Evolutionary conservation across 2,888 invertebrate genomes (phyloP).

Genomic region (Acleris sparsana): DNA sequence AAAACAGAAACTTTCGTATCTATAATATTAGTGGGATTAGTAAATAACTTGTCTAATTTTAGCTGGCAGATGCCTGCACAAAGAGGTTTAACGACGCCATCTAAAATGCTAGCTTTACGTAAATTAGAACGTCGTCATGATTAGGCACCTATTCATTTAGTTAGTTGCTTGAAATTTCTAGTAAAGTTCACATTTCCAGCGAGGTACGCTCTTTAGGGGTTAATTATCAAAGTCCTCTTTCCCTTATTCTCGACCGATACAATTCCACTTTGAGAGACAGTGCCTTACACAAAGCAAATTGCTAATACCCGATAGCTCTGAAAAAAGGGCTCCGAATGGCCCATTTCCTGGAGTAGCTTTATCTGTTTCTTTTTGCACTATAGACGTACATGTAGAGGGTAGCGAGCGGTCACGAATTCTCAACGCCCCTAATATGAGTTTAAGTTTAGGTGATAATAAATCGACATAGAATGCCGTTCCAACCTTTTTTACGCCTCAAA

Average conservation of each 20-base stretch:
- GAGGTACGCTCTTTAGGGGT: constrained; percentile 56
- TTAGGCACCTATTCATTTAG: constrained; percentile 20
- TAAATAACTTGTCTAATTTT: too few species aligned
- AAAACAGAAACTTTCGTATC: too few species aligned
- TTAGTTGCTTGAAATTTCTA: constrained; percentile 4
- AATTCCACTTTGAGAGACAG: constrained; percentile 54
- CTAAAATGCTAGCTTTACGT: not conserved
- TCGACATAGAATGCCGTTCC: constrained; percentile 26
- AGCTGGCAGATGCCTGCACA: not conserved
- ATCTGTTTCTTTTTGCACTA: constrained; percentile 60
- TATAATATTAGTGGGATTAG: too few species aligned
- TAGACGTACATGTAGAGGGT: constrained; percentile 40
- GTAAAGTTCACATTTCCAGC: constrained; percentile 49
- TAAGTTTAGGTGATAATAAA: constrained; percentile 47
- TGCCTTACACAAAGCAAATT: constrained; percentile 74
- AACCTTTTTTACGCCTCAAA: constrained; percentile 1
- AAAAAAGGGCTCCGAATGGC: constrained; percentile 67
- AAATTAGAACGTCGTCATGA: constrained; percentile 2
- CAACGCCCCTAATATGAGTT: constrained; percentile 52
- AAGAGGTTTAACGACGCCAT: not conserved
- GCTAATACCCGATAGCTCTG: constrained; percentile 72
- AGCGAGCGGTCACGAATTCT: constrained; percentile 53
- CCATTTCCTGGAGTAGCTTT: constrained; percentile 72
- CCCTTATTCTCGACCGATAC: constrained; percentile 62
- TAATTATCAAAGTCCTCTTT: constrained; percentile 65